Evolutionary conservation across 2,888 invertebrate genomes (phyloP), one percentile per base, ranked within the genome.

Genomic region (Melinopterus prodromus): DNA sequence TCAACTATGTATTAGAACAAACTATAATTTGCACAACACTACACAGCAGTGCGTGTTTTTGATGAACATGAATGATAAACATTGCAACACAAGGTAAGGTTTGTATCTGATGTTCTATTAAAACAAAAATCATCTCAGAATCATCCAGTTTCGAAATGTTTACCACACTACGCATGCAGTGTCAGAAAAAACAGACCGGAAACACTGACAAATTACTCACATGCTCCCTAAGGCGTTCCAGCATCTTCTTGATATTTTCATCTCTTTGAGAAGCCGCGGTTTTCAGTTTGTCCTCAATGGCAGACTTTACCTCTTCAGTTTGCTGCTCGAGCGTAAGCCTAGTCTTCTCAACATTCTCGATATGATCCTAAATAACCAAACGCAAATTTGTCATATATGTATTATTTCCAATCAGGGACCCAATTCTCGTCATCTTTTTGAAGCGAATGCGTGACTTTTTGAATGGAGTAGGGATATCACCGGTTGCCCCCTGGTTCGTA

Each of bases 191-290:
- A 26, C 53, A 53, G 5, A 53, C 53, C 53, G 15, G 35, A 76
- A 15, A 69, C 71, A 69, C 5, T 38, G 16, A 74, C 53, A 16
- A 76, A 79, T 26, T 76, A 90, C 95, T 94, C 88, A 98, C 98
- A 90, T 98, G 98, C 89, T 97, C 97, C 90, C 96, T 96, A 82
- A 98, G 94, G 85, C 97, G 95, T 85, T 97, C 96, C 85, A 97
- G 91, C 94, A 97, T 96, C 90, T 95, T 96, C 90, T 96, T 96
- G 85, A 97, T 94, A 89, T 97, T 96, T 88, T 96, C 96, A 89
- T 97, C 97, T 83, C 98, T 94, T 89, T 97, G 96, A 86, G 94
- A 94, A 80, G 96, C 94, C 83, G 97, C 98, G 83, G 94, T 94
- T 90, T 94, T 95, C 91, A 98, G 91, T 90, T 96, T 97, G 88